Evolutionary conservation across 2,113 vertebrate genomes (phyloP), one percentile per base, ranked within the genome.

Genomic region (Odontophorus gujanensis): DNA sequence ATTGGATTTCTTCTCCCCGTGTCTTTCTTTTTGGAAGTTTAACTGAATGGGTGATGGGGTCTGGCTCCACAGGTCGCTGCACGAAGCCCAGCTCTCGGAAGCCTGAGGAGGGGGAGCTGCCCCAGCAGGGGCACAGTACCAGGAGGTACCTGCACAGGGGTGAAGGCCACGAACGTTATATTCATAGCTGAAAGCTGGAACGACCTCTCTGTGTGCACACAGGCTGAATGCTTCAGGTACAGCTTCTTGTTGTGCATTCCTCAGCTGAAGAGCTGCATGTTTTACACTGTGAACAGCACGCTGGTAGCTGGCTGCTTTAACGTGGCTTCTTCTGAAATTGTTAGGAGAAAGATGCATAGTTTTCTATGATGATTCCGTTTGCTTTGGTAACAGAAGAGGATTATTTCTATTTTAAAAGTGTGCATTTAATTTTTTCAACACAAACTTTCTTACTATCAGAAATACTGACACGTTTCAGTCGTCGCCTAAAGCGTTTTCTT

Each of bases 321-420:
- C 53, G 10, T 10, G 69, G 59, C 88, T 84, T 91, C 91, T 94
- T 89, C 43, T 96, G 42, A 43, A 73, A 28, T 86, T 76, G 25
- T 20, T 26, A 48, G 87, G 75, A 69, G 91, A 76, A 73, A 88
- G 82, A 68, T 28, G 61, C 12, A 6, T 92, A 81, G 76, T 95
- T 96, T 96, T 96, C 65, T 96, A 84, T 85, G 87, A 84, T 21
- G 61, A 86, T 90, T 90, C 66, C 85, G 87, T 73, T 43, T 95
- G 94, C 94, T 97, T 97, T 97, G 79, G 93, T 95, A 95, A 67
- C 40, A 82, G 79, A 84, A 74, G 92, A 79, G 75, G 84, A 94
- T 50, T 93, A 68, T 93, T 91, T 96, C 84, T 94, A 87, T 89
- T 92, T 65, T 43, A 51, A 61, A 82, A 57, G 1, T 4, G 45